These are phyloP conservation scores for Mimachlamys varia DNA, from an alignment of 2,888 invertebrate genomes.

Conservation along the genomic window DNA sequence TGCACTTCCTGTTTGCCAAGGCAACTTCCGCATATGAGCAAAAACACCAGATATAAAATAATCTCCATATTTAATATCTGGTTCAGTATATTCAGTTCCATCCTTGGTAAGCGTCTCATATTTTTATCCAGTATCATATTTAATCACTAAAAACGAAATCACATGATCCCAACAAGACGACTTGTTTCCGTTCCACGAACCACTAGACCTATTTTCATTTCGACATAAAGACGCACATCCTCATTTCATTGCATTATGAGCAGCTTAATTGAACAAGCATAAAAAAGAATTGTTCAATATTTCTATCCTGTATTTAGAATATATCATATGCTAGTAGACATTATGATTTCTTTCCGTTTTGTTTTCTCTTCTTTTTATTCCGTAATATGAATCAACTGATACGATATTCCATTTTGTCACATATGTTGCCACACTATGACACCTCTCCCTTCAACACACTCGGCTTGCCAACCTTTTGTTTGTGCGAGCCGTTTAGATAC, in stretches of 20 bases:
- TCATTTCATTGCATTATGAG: neutral
- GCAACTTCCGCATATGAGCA: neutral
- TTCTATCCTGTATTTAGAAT: neutral
- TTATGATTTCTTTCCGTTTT: neutral
- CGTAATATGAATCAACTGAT: neutral
- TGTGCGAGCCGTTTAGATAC: neutral
- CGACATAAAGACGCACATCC: neutral
- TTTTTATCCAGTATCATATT: slow-evolving; percentile 18
- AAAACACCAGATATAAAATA: neutral
- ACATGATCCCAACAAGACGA: neutral
- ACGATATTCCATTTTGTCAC: neutral
- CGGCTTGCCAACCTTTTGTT: neutral
- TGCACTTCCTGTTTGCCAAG: slow-evolving; percentile 58
- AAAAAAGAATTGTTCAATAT: neutral
- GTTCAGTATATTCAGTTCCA: neutral
- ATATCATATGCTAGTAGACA: neutral
- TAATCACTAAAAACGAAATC: neutral
- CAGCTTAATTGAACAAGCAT: neutral
- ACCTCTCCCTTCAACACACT: neutral
- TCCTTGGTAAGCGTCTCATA: neutral
- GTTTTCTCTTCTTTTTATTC: neutral
- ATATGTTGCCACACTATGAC: neutral
- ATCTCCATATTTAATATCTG: neutral
- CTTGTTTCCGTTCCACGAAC: neutral
- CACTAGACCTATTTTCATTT: neutral